These are phyloP conservation scores for Nothobranchius kuhntae DNA, from an alignment of 2,113 vertebrate genomes.

Conservation along the genomic window DNA sequence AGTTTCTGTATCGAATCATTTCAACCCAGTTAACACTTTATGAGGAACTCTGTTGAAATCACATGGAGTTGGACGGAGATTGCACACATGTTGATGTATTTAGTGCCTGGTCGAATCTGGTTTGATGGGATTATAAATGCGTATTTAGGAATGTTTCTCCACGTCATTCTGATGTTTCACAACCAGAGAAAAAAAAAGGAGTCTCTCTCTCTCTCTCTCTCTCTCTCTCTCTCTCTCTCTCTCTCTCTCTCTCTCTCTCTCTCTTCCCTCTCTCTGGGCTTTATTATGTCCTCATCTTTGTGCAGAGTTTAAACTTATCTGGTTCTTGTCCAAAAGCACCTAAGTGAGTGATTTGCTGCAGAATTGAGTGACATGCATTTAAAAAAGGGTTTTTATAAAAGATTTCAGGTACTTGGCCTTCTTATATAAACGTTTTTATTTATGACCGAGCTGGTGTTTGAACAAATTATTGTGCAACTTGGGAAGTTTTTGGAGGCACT, in stretches of 20 bases:
- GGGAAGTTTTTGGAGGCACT: neutral
- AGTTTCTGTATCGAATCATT: neutral
- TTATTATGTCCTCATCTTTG: neutral
- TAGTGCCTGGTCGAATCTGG: neutral
- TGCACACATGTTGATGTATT: neutral
- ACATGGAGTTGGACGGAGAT: neutral
- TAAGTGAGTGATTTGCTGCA: neutral
- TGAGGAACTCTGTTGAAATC: neutral
- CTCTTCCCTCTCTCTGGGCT: too few relatives aligned
- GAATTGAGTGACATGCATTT: neutral
- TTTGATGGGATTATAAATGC: too few relatives aligned
- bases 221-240: too few relatives aligned
- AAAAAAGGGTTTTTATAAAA: neutral
- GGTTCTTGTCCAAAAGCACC: conserved; percentile 15
- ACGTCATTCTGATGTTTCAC: conserved; percentile 16
- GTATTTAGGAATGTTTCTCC: neutral
- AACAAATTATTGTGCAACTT: conserved; percentile 13
- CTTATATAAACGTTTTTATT: accelerated
- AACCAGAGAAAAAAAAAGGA: conserved; percentile 12
- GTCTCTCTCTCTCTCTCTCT: conserved; percentile 16
- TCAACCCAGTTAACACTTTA: neutral
- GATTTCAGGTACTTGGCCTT: neutral
- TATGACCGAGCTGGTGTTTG: neutral
- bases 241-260: too few relatives aligned
- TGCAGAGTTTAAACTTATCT: conserved; percentile 17